These are phyloP conservation scores for Elaphurus davidianus DNA, from an alignment of 2,113 vertebrate genomes.

Conservation along the genomic window DNA sequence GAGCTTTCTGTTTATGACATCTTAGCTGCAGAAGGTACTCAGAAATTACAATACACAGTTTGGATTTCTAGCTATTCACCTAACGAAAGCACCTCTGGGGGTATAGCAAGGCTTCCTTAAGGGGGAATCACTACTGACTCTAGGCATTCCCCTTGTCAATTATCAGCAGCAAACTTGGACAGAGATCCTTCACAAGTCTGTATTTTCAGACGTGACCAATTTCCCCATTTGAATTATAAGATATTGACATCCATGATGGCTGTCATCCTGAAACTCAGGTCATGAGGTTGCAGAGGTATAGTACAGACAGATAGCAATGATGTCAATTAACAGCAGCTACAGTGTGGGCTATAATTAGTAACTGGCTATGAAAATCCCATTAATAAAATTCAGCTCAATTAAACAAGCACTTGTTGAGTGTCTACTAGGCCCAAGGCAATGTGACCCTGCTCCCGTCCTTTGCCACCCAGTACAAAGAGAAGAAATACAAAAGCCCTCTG, in stretches of 20 bases:
- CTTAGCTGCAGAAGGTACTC: neutral
- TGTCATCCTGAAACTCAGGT: neutral
- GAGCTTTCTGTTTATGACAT: neutral
- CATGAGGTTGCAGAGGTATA: neutral
- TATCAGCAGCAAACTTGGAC: neutral
- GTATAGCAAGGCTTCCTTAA: neutral
- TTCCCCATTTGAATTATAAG: neutral
- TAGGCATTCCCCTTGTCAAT: slow-evolving; percentile 1
- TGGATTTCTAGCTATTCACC: neutral
- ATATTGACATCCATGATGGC: neutral
- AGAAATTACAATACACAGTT: neutral
- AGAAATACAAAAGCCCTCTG: neutral
- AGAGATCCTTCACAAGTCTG: neutral
- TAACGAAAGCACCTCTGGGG: neutral
- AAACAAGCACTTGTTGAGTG: neutral
- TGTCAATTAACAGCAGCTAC: neutral
- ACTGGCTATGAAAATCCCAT: neutral
- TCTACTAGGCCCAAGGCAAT: neutral
- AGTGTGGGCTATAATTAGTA: neutral
- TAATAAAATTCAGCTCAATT: slow-evolving; percentile 14
- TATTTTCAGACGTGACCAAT: neutral
- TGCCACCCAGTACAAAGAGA: neutral
- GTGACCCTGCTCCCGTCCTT: neutral
- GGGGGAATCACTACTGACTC: neutral
- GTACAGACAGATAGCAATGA: neutral